Percentiles rank a stretch among this genome's conserved stretches.
phyloP scores from a whole-genome alignment of 2,888 invertebrate species.

The Iphiclides podalirius region DNA sequence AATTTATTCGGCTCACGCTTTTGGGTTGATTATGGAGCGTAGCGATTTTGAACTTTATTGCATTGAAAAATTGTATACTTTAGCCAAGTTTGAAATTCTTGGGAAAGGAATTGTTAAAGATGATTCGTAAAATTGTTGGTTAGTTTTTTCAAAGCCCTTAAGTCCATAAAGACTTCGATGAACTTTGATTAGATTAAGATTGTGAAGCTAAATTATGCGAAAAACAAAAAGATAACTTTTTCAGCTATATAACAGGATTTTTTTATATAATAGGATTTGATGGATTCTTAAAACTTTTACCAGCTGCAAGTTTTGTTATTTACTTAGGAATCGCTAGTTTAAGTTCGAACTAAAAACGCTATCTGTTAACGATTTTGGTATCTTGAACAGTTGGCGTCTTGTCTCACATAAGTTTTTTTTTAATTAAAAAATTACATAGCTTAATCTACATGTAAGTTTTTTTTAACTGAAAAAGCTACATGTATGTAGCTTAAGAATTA shows the following conservation, averaged over 20 bases:
- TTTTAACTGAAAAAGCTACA: too few species aligned
- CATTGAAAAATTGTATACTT: neutral
- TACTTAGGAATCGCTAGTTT: too few species aligned
- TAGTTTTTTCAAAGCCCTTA: neutral
- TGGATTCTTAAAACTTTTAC: too few species aligned
- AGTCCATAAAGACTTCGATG: neutral
- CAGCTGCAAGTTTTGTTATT: too few species aligned
- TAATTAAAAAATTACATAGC: too few species aligned
- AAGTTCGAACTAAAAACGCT: too few species aligned
- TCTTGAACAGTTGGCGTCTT: too few species aligned
- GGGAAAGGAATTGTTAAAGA: neutral
- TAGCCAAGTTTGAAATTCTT: neutral
- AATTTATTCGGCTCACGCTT: slow-evolving; percentile 17
- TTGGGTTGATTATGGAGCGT: neutral
- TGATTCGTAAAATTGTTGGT: neutral
- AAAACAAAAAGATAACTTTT: too few species aligned
- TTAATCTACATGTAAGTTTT: too few species aligned
- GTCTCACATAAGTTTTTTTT: too few species aligned
- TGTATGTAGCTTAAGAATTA: too few species aligned
- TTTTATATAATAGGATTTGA: neutral
- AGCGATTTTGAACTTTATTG: slow-evolving; percentile 11
- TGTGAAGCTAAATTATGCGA: neutral
- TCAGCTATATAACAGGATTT: neutral
- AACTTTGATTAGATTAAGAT: neutral
- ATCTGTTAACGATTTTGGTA: too few species aligned